These are phyloP conservation scores for Cricetomys ansorgei DNA, from an alignment of 2,113 vertebrate genomes.

Conservation along the genomic window DNA sequence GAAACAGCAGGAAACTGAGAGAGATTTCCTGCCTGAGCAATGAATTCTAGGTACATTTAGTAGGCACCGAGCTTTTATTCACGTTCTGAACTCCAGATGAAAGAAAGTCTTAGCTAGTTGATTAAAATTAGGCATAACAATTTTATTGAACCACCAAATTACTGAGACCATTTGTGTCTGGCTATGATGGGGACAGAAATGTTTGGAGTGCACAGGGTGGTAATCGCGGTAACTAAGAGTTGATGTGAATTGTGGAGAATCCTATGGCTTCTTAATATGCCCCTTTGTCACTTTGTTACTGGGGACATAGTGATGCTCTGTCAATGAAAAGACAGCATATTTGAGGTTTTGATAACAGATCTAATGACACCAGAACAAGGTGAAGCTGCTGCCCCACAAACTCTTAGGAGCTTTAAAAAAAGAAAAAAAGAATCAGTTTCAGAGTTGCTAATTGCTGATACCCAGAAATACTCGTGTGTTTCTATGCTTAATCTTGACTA, in stretches of 20 bases:
- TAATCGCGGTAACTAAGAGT: background rate
- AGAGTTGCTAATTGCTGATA: background rate
- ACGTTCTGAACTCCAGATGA: background rate
- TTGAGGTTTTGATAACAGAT: background rate
- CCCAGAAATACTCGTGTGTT: background rate
- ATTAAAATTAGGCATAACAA: background rate
- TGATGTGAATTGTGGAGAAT: rapidly evolving
- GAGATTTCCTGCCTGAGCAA: no score
- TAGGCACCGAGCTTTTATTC: background rate
- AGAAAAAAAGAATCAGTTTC: no score
- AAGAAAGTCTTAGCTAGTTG: background rate
- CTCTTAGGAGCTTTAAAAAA: background rate
- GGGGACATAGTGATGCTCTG: background rate
- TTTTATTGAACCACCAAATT: background rate
- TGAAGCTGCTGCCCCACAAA: background rate
- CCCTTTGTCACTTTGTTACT: rapidly evolving
- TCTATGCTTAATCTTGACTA: background rate
- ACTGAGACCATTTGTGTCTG: background rate
- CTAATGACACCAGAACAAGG: background rate
- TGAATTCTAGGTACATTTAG: rapidly evolving
- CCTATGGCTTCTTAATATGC: no score
- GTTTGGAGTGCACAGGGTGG: no score
- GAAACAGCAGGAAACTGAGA: background rate
- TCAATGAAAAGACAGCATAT: background rate
- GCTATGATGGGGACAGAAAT: background rate